Evolutionary conservation across 2,888 invertebrate genomes (phyloP), one percentile per base, ranked within the genome.

Genomic region (Cantharis rustica): DNA sequence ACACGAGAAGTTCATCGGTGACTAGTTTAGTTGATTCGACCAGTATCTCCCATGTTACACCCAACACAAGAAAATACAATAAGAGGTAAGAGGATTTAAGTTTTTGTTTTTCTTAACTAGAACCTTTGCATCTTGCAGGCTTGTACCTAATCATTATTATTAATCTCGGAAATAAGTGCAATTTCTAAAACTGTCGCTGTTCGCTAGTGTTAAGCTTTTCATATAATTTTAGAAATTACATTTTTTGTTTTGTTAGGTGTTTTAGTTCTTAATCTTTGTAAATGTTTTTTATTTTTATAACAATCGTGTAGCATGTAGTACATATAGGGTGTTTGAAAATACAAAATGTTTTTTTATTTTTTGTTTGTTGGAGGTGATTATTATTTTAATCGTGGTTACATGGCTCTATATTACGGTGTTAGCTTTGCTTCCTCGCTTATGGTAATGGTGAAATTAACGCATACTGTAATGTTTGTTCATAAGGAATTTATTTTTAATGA

Each of bases 1-100:
- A 89, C 79, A 90, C 90, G 20, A 88, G 90, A 75, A 91, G 90
- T 82, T 91, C 91, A 2, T 91, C 91, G 9, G 86, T 90, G 64
- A 84, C 89, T 66, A 91, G 91, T 84, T 87, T 91, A 71, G 84
- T 86, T 71, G 88, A 88, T 76, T 17, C 64, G 20, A 81, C 84
- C 10, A 86, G 85, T 78, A 84, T 84, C 5, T 85, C 83, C 75
- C 16, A 72, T 66, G 81, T 72, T 71, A 79, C 75, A 71, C 82
- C 64, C 83, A 82, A 72, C 71, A 79, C 71, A 79, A 82, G 64
- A 82, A 80, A 75, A 74, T 88, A 87, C 81, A 72, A 89, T 87
- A 84, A 89, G 69, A 81, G 79, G 80, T 80, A 82, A 71, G 13
- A 7, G 23, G 16, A 68, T 23, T 69, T 63, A 47, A 47, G 7